Base-by-base conservation (phyloP, 2,113 vertebrate species). In the Carassius carassius region DNA sequence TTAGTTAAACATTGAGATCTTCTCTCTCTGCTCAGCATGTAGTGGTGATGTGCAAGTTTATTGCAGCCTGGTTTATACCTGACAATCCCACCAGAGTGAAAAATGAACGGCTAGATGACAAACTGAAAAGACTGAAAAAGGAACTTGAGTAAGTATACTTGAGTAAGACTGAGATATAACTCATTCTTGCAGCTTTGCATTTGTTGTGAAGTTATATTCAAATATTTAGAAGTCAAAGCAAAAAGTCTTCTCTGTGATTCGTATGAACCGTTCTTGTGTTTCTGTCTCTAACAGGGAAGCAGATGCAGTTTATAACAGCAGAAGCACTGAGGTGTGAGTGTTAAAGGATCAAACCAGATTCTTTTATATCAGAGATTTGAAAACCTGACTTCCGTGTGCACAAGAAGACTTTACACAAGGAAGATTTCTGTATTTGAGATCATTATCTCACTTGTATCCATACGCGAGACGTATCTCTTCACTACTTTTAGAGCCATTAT, bases 51-150 rank as follows among this genome's bases (percentile, higher is more conserved):
- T 94, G 95, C 85, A 99, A 98, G 84, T 95, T 97, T 78, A 91
- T 97, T 0, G 96, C 94, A 0, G 96, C 96, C 76, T 98, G 97
- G 97, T 97, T 96, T 2, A 95, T 99, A 56, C 97, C 97, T 0
- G 94, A 97, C 0, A 89, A 92, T 23, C 95, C 97, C 0, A 92
- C 92, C 4, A 17, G 0, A 0, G 96, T 98, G 10, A 96, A 96
- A 90, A 99, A 99, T 4, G 0, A 0, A 0, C 90, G 95, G 4
- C 93, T 96, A 85, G 0, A 32, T 0, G 82, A 93, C 25, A 97
- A 97, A 91, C 63, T 93, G 74, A 0, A 0, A 0, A 65, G 87
- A 0, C 92, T 98, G 1, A 75, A 41, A 16, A 3, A 86, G 0
- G 93, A 94, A 37, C 88, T 96, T 10, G 4, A 83, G 96, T 96